These are phyloP conservation scores for Hormiphora californensis DNA, from an alignment of 37 sponge, comb jelly and placozoan genomes.

Conservation along the genomic window DNA sequence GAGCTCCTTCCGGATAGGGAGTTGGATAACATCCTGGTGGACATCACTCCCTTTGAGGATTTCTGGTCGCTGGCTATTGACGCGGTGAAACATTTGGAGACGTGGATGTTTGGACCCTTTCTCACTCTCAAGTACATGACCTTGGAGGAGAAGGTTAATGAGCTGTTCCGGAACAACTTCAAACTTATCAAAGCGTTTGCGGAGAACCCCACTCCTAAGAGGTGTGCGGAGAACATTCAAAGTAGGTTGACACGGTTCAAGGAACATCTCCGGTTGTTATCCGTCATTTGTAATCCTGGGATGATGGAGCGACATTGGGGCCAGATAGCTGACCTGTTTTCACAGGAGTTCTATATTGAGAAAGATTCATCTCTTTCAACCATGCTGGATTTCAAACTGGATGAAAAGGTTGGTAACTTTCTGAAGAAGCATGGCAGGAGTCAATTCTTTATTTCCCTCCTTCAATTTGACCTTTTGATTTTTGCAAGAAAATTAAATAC, in stretches of 20 bases:
- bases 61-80: constrained; percentile 1
- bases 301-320: constrained; percentile 93
- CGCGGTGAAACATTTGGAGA: neutral
- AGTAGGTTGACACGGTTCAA: constrained; percentile 81
- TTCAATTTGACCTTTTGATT: too few species aligned
- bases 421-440: too few species aligned
- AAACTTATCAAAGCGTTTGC: constrained; percentile 77
- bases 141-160: constrained; percentile 24
- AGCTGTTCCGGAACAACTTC: constrained; percentile 81
- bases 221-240: constrained; percentile 74
- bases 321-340: neutral
- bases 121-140: neutral
- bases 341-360: constrained; percentile 9
- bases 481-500: too few species aligned
- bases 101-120: constrained; percentile 50
- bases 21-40: constrained; percentile 8
- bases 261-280: constrained; percentile 79
- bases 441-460: too few species aligned
- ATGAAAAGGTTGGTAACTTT: constrained; percentile 8
- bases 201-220: constrained; percentile 79
- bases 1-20: neutral
- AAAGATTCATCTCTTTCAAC: neutral
- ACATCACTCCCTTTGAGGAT: constrained; percentile 6
- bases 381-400: constrained; percentile 39
- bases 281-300: constrained; percentile 86